These are phyloP conservation scores for Clarias pachynema DNA, from an alignment of 2,797 vertebrate species.

Conservation along the genomic window DNA sequence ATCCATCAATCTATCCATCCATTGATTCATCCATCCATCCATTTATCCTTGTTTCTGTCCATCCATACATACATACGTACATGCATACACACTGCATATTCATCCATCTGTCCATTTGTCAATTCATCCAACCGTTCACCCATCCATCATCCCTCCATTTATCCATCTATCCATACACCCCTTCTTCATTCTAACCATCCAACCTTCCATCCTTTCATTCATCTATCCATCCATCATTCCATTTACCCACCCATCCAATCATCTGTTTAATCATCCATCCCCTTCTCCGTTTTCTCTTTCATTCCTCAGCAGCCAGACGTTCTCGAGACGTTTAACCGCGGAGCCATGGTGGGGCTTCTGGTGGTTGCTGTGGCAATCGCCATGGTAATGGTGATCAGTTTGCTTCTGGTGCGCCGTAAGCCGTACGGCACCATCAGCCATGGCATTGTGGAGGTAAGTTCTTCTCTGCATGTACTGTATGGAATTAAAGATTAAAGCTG, in stretches of 20 bases:
- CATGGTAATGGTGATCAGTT: conserved; percentile 88
- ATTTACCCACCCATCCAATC: not conserved
- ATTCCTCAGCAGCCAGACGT: conserved; percentile 82
- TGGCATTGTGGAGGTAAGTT: conserved; percentile 87
- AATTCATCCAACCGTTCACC: not conserved
- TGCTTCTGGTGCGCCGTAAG: conserved; percentile 88
- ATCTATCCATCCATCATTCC: not conserved
- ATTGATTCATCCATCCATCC: not conserved
- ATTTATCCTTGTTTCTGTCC: not conserved
- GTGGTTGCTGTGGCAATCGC: conserved; percentile 89
- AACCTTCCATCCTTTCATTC: too few species aligned
- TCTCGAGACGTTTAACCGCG: conserved; percentile 87
- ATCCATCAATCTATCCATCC: too few species aligned
- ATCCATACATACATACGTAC: too few species aligned
- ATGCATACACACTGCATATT: too few species aligned
- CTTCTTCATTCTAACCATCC: not conserved
- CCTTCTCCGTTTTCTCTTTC: not conserved
- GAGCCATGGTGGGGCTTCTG: conserved; percentile 88
- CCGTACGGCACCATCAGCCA: conserved; percentile 92
- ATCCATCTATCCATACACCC: not conserved
- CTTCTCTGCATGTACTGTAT: not conserved
- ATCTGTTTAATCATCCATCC: not conserved
- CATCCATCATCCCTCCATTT: not conserved
- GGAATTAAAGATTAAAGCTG: not conserved
- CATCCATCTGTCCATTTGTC: not conserved